Evolutionary conservation across 2,888 invertebrate species (phyloP).

Genomic region (Cacoxenus indagator): DNA sequence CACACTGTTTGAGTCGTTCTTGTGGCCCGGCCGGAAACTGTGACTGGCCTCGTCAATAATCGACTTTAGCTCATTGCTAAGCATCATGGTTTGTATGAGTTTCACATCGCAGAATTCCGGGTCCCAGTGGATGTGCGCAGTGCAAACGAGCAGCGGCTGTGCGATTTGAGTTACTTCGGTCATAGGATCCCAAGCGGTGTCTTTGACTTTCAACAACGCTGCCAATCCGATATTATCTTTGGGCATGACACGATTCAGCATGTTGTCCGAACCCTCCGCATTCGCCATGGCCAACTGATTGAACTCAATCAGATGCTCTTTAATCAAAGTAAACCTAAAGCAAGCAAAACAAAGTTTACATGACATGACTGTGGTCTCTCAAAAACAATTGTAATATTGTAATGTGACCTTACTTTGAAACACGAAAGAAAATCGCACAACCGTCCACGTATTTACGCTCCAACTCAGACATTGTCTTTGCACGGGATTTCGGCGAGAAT

Average conservation of each 20-base stretch:
- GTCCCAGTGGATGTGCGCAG: slow-evolving; percentile 99
- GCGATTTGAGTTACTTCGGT: slow-evolving; percentile 81
- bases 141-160: slow-evolving; percentile 94
- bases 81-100: slow-evolving; percentile 99
- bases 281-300: slow-evolving; percentile 99
- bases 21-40: slow-evolving; percentile 80
- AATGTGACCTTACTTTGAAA: slow-evolving; percentile 83
- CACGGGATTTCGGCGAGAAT: slow-evolving; percentile 97
- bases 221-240: slow-evolving; percentile 99
- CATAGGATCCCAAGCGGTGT: slow-evolving; percentile 91
- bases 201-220: slow-evolving; percentile 94
- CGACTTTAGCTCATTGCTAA: slow-evolving; percentile 91
- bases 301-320: slow-evolving; percentile 97
- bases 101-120: slow-evolving; percentile 99
- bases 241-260: slow-evolving; percentile 98
- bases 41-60: slow-evolving; percentile 90
- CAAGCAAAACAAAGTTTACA: neutral
- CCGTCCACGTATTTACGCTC: slow-evolving; percentile 99
- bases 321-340: slow-evolving; percentile 90
- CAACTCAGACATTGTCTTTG: slow-evolving; percentile 97
- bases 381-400: neutral
- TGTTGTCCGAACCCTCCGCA: slow-evolving; percentile 97
- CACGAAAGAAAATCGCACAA: slow-evolving; percentile 97
- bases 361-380: neutral
- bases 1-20: slow-evolving; percentile 83